Evolutionary conservation across 2,113 vertebrate genomes (phyloP), one percentile per base, ranked within the genome.

Genomic region (Tonatia bakeri): DNA sequence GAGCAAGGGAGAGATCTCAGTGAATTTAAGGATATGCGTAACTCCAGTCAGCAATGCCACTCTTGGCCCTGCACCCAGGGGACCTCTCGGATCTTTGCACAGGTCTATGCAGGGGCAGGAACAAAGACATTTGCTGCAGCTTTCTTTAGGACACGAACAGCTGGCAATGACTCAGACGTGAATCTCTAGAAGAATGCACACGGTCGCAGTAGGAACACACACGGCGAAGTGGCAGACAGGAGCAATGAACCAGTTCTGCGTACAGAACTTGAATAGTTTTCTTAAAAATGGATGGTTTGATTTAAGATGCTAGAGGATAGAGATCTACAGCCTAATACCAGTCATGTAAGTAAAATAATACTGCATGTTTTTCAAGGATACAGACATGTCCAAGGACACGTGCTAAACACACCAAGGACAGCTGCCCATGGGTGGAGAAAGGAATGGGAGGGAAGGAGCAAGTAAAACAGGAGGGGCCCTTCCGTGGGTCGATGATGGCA

Each of bases 341-440:
- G n/a, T 93, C 54, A 75, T 38, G 31, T 81, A 84, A 93, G 92
- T 38, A 36, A 80, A 80, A 73, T 40, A 70, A 84, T 12, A 28
- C 65, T 50, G 26, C 54, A 15, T 24, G 19, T 28, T 89, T 83
- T 80, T 70, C 87, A 79, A 96, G 79, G 67, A 61, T 26, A 77
- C 8, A 24, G 43, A 80, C 15, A 24, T 38, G 22, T 38, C 64
- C 61, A 86, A 72, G 56, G 82, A 83, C n/a, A 28, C 45, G 59
- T 5, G 65, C 38, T 24, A 24, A 86, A 64, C 6, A 26, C 24
- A 22, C n/a, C 17, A 20, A 31, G 38, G 7, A 40, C 10, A 40
- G 56, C 81, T 79, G 61, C 77, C 67, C 33, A 11, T 7, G 24
- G 40, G 33, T 22, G 43, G 56, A 87, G 47, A 50, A 31, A 67